Evolutionary conservation across 2,797 vertebrate genomes (phyloP).

Genomic region (Eutrigla gurnardus): DNA sequence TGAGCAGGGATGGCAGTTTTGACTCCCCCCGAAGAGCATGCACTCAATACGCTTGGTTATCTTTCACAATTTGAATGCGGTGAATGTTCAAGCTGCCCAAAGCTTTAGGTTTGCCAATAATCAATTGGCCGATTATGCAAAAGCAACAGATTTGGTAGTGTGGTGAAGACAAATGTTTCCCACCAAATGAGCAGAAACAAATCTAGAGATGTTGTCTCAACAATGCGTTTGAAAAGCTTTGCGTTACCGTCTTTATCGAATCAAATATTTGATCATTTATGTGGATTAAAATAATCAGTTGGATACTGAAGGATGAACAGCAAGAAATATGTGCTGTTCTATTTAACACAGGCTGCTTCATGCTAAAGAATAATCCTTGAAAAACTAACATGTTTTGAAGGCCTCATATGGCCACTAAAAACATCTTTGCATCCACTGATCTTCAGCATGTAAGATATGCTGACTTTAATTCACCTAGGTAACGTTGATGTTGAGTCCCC

Average conservation of each 20-base stretch:
- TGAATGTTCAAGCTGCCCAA: constrained; percentile 61
- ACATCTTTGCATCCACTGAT: not conserved
- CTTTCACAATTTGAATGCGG: constrained; percentile 63
- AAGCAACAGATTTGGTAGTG: constrained; percentile 43
- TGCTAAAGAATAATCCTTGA: not conserved
- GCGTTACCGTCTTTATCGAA: not conserved
- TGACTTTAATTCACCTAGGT: not conserved
- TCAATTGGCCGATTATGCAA: constrained; percentile 59
- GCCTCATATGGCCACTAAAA: not conserved
- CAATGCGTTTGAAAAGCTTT: not conserved
- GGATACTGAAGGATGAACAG: not conserved
- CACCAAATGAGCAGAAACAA: constrained; percentile 78
- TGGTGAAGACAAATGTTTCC: constrained; percentile 65
- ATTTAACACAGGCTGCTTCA: constrained; percentile 1
- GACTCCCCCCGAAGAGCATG: constrained; percentile 87
- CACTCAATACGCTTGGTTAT: constrained; percentile 74
- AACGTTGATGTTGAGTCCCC: not conserved
- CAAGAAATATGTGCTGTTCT: not conserved
- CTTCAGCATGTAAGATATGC: not conserved
- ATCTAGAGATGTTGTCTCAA: constrained; percentile 50
- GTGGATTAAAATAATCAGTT: constrained; percentile 1
- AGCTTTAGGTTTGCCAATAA: constrained; percentile 61
- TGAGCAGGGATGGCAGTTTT: constrained; percentile 88
- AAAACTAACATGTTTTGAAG: not conserved
- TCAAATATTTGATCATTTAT: not conserved